A percentile compares a stretch with the other conserved stretches of the same genome.
These are phyloP conservation scores for Cnemophilus loriae DNA, from an alignment of 2,113 vertebrate genomes.

Conservation along the genomic window DNA sequence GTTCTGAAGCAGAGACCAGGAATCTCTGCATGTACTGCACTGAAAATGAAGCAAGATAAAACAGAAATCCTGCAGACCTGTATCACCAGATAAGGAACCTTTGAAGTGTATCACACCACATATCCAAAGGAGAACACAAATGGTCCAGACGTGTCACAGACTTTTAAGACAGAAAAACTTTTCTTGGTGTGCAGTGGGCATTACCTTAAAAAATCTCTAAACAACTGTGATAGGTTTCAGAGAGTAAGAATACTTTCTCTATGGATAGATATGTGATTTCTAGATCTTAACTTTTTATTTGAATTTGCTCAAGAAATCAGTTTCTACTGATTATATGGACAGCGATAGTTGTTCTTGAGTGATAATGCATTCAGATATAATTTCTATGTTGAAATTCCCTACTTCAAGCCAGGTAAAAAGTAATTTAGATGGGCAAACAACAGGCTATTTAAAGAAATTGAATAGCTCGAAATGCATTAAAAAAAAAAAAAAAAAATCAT, in stretches of 20 bases:
- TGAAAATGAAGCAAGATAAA: not conserved
- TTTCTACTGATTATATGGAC: not conserved
- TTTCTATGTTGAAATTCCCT: not conserved
- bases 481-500: not conserved
- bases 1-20: not conserved
- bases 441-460: not conserved
- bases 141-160: not conserved
- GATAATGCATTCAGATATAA: not conserved
- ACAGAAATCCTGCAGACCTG: not conserved
- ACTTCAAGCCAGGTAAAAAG: not conserved
- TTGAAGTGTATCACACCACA: not conserved
- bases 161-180: not conserved
- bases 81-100: not conserved
- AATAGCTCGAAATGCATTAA: not conserved
- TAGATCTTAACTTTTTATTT: not conserved
- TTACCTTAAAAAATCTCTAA: not conserved
- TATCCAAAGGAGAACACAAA: not conserved
- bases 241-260: not conserved
- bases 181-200: not conserved
- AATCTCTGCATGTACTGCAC: not conserved
- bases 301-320: not conserved
- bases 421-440: constrained; percentile 13
- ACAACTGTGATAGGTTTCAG: not conserved
- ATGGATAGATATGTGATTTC: not conserved
- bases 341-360: not conserved